Evolutionary conservation across 2,888 invertebrate genomes (phyloP).

Genomic region (Mantis religiosa): DNA sequence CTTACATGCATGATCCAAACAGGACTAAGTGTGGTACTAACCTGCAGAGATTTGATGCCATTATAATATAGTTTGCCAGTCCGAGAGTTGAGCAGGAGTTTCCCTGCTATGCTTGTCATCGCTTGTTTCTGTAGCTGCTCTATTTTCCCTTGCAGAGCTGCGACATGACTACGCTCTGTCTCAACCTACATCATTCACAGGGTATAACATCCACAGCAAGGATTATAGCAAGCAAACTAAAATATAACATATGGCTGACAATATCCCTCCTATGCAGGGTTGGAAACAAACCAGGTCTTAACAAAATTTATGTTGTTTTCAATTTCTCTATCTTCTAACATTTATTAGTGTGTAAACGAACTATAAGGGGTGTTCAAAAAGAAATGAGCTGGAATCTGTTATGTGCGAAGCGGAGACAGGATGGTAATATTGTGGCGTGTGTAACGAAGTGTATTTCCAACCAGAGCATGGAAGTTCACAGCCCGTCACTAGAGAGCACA

Average conservation of each 20-base stretch:
- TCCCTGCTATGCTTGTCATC: constrained; percentile 50
- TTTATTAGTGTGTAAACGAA: too few species aligned
- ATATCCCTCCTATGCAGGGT: not conserved
- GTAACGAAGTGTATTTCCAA: too few species aligned
- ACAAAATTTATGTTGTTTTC: not conserved
- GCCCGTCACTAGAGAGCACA: too few species aligned
- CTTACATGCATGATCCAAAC: too few species aligned
- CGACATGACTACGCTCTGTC: constrained; percentile 60
- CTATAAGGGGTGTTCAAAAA: too few species aligned
- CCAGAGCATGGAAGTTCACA: too few species aligned
- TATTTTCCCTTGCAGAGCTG: constrained; percentile 52
- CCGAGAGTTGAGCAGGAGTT: constrained; percentile 48
- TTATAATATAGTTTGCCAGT: constrained; percentile 45
- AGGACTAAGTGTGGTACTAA: not conserved
- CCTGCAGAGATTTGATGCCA: constrained; percentile 18
- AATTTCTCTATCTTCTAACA: too few species aligned
- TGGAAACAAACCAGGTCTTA: not conserved
- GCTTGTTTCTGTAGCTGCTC: constrained; percentile 52
- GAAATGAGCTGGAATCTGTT: too few species aligned
- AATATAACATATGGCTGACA: not conserved
- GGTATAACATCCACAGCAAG: constrained; percentile 9
- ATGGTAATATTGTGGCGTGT: too few species aligned
- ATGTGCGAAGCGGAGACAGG: too few species aligned
- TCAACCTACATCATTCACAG: constrained; percentile 54
- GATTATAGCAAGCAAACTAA: constrained; percentile 37